Evolutionary conservation across 1,140 invertebrate species (phyloP), one percentile per base, ranked within the genome.

Genomic region (Tetramorium parvispinum): DNA sequence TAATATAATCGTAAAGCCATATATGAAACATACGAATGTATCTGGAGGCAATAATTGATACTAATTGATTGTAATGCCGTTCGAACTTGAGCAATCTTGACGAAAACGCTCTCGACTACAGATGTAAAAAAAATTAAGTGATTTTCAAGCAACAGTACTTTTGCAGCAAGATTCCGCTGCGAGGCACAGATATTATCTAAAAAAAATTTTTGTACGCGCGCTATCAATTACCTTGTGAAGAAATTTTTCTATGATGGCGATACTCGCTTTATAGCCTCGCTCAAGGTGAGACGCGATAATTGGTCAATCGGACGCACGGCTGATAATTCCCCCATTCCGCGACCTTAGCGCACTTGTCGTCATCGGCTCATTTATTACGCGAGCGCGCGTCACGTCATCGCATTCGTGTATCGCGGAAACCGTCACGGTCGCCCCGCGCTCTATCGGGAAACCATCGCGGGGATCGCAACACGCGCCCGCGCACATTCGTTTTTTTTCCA

Each of bases 341-440:
- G 86, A 75, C 82, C 66, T 88, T 51, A 85, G 27, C 37, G 65
- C 68, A 59, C 24, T 73, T 79, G 88, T 88, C 82, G 87, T 89
- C 87, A 70, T 61, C 82, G 53, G 70, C 59, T 79, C 81, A 77
- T 87, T 88, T 88, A 86, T 59, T 88, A 71, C 27, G 73, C 66
- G 66, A 59, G 7, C 61, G 66, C 37, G 37, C 49, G 49, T 63
- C 88, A 82, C 88, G 76, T 49, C 18, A 11, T 59, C 78, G 71
- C 70, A 3, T 18, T 24, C 75, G 57, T 24, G n/a, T n/a, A 4
- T 59, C 78, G 71, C 70, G 43, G 73, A 71, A 88, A 88, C 49
- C 53, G 87, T 85, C 73, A 83, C 27, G 61, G 24, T 61, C 49
- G 87, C 79, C 71, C 37, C 61, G 51, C 32, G 46, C 43, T 51